Percentiles rank a stretch among this genome's conserved stretches.
These are phyloP conservation scores for Porites divaricata DNA, from an alignment of 92 coral and sea anemone genomes.

Conservation along the genomic window DNA sequence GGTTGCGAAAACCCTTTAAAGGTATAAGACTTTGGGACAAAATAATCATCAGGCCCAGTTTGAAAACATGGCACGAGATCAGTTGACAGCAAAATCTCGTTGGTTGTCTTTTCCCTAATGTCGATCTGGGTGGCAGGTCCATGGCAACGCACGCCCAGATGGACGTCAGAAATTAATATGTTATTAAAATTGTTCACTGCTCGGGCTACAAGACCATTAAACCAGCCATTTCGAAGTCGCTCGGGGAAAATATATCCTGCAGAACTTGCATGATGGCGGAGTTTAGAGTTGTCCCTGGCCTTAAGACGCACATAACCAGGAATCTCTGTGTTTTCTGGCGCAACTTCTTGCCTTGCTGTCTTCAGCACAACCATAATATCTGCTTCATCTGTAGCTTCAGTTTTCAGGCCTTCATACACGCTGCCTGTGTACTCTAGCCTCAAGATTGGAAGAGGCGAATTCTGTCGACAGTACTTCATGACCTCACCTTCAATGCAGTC, in stretches of 20 bases:
- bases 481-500: slow-evolving; percentile 50
- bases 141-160: slow-evolving; percentile 55
- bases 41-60: slow-evolving; percentile 53
- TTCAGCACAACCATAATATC: slow-evolving; percentile 80
- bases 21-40: slow-evolving; percentile 64
- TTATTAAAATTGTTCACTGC: slow-evolving; percentile 39
- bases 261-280: slow-evolving; percentile 30
- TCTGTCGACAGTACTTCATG: slow-evolving; percentile 34
- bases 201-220: slow-evolving; percentile 52
- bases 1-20: not conserved
- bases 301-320: slow-evolving; percentile 72
- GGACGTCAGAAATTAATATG: not conserved
- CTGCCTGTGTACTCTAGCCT: slow-evolving; percentile 82
- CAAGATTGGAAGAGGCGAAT: slow-evolving; percentile 53
- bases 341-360: slow-evolving; percentile 35
- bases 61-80: slow-evolving; percentile 81
- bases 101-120: slow-evolving; percentile 46
- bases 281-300: slow-evolving; percentile 30
- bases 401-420: slow-evolving; percentile 75
- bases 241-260: slow-evolving; percentile 57
- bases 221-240: slow-evolving; percentile 63
- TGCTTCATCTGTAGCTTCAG: slow-evolving; percentile 86
- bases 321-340: slow-evolving; percentile 27
- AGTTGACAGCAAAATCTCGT: slow-evolving; percentile 45
- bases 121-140: slow-evolving; percentile 89